Evolutionary conservation across 2,888 invertebrate species (phyloP).

Genomic region (Calliphora vomitoria): DNA sequence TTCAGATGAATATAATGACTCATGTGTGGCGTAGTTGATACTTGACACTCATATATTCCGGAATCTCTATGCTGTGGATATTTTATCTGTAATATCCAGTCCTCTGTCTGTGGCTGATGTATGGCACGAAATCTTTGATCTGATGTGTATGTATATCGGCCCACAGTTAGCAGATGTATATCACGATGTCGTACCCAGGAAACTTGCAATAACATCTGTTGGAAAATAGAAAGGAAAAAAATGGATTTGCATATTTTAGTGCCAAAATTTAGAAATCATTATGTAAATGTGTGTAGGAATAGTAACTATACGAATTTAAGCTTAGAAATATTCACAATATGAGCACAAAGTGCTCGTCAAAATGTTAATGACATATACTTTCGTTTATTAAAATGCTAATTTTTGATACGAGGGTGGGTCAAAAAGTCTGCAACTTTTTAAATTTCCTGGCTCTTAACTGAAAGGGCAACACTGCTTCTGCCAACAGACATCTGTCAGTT

Average conservation of each 20-base stretch:
- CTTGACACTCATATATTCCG: constrained; percentile 97
- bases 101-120: constrained; percentile 93
- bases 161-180: constrained; percentile 95
- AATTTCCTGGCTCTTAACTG: too few relatives aligned
- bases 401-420: too few relatives aligned
- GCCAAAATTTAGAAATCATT: too few relatives aligned
- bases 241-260: background rate
- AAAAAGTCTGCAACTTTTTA: too few relatives aligned
- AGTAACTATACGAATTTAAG: too few relatives aligned
- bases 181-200: constrained; percentile 96
- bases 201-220: constrained; percentile 90
- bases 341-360: too few relatives aligned
- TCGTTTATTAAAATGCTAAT: too few relatives aligned
- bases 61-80: constrained; percentile 94
- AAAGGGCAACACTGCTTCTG: too few relatives aligned
- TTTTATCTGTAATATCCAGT: constrained; percentile 96
- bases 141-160: constrained; percentile 95
- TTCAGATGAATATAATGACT: constrained; percentile 95
- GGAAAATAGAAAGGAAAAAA: background rate
- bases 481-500: too few relatives aligned
- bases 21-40: constrained; percentile 96
- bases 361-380: too few relatives aligned
- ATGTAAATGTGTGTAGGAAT: too few relatives aligned
- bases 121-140: constrained; percentile 96
- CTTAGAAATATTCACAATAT: too few relatives aligned